These are phyloP conservation scores for Malurus melanocephalus DNA, from an alignment of 2,113 vertebrate species.

Conservation along the genomic window DNA sequence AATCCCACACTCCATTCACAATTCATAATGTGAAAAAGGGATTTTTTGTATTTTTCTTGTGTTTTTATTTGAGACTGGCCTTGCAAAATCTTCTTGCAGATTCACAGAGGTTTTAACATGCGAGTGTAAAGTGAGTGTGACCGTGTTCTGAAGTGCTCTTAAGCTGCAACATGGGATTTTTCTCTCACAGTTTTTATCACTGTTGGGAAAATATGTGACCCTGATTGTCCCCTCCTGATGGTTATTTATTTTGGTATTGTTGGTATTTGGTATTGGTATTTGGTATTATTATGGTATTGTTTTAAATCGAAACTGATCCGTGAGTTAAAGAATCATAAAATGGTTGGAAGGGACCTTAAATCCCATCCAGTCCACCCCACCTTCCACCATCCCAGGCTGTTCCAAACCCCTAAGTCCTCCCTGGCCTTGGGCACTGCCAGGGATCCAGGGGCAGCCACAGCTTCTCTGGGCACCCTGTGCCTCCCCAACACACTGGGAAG, in stretches of 20 bases:
- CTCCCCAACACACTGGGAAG: fast-evolving
- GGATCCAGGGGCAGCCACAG: neutral
- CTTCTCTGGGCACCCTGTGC: neutral
- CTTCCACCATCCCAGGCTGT: fast-evolving
- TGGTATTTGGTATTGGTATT: no score
- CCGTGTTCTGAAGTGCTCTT: neutral
- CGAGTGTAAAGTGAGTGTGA: fast-evolving
- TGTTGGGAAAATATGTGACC: fast-evolving
- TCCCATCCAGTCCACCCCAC: neutral
- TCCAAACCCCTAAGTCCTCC: fast-evolving
- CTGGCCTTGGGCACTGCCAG: neutral
- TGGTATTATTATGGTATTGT: neutral
- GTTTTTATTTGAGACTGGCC: neutral
- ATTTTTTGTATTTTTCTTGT: neutral
- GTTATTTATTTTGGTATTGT: neutral
- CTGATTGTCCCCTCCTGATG: neutral
- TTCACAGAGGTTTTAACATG: neutral
- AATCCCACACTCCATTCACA: neutral
- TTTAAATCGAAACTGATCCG: neutral
- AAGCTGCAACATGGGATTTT: neutral
- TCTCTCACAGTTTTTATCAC: neutral
- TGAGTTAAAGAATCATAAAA: neutral
- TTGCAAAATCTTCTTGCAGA: neutral
- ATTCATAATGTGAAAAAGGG: fast-evolving
- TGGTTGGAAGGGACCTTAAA: neutral